Base-by-base conservation (phyloP, 1,140 invertebrate genomes). In the Epicauta chinensis region DNA sequence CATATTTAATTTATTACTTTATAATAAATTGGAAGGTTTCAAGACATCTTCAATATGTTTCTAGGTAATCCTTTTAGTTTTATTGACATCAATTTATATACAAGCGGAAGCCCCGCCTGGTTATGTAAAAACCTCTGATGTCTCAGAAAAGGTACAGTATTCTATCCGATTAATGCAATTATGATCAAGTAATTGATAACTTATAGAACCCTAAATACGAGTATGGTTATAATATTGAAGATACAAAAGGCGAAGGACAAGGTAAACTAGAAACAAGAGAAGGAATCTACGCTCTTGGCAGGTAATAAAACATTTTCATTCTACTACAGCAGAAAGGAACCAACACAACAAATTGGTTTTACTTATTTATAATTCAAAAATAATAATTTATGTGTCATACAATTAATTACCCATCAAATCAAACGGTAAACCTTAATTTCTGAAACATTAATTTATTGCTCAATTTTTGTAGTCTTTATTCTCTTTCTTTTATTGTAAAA, bases 261-360 rank as follows among this genome's bases (percentile, higher is more conserved):
- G 79, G 76, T 16, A 81, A 81, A 68, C 61, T 71, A 23, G 75
- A 82, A 63, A 63, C 70, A 4, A 70, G 75, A 48, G 69, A 73
- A 36, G 77, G 75, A 3, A 72, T 76, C 31, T 69, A 73, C 32
- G 76, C 79, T 2, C 66, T 71, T 12, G 80, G 79, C 58, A 75
- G 70, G 66, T 75, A 45, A 9, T 30, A 43, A 7, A 43, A 16
- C 4, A 12, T 37, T 37, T 37, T 37, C 35, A 15, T 15, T 12
- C 15, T 10, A 37, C 11, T 15, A 37, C 11, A 37, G 11, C 11
- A 13, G 7, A 23, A 23, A 23, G 4, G 1, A 3, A 7, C 4
- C 4, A 23, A 23, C 7, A 23, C 23, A 7, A 23, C 7, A 23
- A 23, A 23, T 23, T 23, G 23, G 23, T 23, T 23, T 7, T 23